These are phyloP conservation scores for Oreochromis grahami DNA, from an alignment of 2,797 vertebrate genomes.

Conservation along the genomic window DNA sequence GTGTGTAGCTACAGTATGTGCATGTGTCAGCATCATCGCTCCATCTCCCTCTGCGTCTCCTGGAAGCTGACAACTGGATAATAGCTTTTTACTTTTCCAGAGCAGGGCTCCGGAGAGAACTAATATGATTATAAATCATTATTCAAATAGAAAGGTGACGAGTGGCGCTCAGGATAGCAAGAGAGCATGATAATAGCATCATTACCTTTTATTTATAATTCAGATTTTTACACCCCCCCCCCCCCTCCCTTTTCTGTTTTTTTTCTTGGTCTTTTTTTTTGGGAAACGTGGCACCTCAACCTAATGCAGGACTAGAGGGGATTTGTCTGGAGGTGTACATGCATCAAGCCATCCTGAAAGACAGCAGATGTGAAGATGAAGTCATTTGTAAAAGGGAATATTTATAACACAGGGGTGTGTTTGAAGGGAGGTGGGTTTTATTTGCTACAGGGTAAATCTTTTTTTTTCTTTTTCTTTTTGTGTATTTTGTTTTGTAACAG, in stretches of 20 bases:
- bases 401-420: not conserved
- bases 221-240: constrained; percentile 43
- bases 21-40: constrained; percentile 78
- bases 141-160: constrained; percentile 94
- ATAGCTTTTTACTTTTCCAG: constrained; percentile 96
- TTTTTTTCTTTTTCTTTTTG: not conserved
- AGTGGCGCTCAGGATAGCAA: constrained; percentile 80
- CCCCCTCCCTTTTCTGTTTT: constrained; percentile 46
- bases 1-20: constrained; percentile 47
- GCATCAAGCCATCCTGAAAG: constrained; percentile 20
- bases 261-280: constrained; percentile 66
- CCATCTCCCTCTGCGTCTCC: constrained; percentile 78
- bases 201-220: constrained; percentile 86
- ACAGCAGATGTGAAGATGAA: constrained; percentile 30
- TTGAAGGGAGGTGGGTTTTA: constrained; percentile 16
- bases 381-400: constrained; percentile 5
- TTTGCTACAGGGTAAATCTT: not conserved
- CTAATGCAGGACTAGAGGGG: constrained; percentile 29
- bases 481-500: not conserved
- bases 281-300: constrained; percentile 79
- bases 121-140: constrained; percentile 98
- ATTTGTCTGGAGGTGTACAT: constrained; percentile 35
- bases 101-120: constrained; percentile 85
- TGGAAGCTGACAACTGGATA: constrained; percentile 91
- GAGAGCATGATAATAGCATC: constrained; percentile 89